Conservation (phyloP, 2,113 vertebrate species). For the Nymphicus hollandicus region DNA sequence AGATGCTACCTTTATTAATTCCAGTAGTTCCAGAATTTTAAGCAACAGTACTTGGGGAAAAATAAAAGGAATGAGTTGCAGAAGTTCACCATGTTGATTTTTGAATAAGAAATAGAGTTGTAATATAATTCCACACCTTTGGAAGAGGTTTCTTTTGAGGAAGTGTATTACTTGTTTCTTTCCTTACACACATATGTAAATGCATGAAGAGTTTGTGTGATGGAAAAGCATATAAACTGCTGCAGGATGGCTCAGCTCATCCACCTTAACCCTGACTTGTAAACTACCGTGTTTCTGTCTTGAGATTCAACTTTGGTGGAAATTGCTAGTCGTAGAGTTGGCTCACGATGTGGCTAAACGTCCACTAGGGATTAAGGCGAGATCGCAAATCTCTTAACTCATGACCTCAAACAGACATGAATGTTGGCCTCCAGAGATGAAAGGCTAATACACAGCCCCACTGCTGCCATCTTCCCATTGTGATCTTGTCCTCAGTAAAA, state of each 20-base stretch:
- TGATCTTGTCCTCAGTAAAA: not conserved
- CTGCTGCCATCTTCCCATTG: not conserved
- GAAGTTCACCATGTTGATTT: not conserved
- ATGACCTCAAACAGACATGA: constrained; percentile 50
- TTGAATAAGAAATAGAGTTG: not conserved
- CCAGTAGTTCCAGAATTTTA: not conserved
- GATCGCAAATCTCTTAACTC: constrained; percentile 62
- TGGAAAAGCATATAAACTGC: not conserved
- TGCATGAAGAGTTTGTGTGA: not conserved
- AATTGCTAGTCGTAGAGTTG: constrained; percentile 46
- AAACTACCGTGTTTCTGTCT: not conserved
- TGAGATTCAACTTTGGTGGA: constrained; percentile 38
- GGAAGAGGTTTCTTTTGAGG: not conserved
- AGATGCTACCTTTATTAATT: not conserved
- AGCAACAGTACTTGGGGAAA: not conserved
- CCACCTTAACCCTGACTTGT: constrained; percentile 15
- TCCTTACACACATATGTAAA: not conserved
- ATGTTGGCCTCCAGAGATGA: not conserved
- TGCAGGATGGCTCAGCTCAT: not conserved
- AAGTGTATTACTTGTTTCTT: not conserved
- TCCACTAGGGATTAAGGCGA: constrained; percentile 44
- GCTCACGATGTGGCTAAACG: constrained; percentile 29
- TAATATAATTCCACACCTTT: not conserved
- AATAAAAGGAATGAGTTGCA: not conserved
- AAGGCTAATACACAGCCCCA: constrained; percentile 6